A percentile compares a stretch with the other conserved stretches of the same genome.
phyloP scores from a whole-genome alignment of 2,888 invertebrate species.

The Sinotaia quadrata region DNA sequence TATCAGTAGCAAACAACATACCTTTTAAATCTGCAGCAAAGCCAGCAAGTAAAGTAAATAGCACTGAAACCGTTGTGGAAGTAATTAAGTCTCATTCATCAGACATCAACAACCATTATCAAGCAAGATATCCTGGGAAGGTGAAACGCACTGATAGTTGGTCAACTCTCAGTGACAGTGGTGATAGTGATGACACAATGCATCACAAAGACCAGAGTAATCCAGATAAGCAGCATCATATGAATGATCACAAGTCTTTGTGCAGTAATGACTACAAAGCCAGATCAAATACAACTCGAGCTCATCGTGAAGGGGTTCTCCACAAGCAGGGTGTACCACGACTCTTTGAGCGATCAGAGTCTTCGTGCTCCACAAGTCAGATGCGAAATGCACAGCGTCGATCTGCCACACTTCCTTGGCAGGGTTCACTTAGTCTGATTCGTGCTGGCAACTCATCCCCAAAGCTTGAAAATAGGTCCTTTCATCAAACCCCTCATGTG shows the following conservation, averaged over 20 bases:
- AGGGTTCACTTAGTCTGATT: background rate
- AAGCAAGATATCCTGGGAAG: background rate
- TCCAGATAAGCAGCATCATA: background rate
- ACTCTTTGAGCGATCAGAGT: background rate
- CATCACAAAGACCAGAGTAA: too few species aligned
- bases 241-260: too few species aligned
- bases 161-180: background rate
- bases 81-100: background rate
- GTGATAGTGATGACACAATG: background rate
- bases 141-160: conserved; percentile 10
- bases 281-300: background rate
- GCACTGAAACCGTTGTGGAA: background rate
- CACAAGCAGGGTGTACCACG: background rate
- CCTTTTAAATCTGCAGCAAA: too few species aligned
- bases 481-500: background rate
- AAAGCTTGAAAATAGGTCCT: background rate
- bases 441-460: conserved; percentile 9
- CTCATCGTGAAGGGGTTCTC: too few species aligned
- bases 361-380: background rate
- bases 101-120: conserved; percentile 13
- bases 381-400: background rate
- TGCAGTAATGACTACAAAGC: too few species aligned
- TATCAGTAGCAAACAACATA: background rate
- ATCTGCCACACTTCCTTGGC: background rate
- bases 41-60: too few species aligned